Evolutionary conservation across 2,888 invertebrate genomes (phyloP).

Genomic region (Amiota minor): DNA sequence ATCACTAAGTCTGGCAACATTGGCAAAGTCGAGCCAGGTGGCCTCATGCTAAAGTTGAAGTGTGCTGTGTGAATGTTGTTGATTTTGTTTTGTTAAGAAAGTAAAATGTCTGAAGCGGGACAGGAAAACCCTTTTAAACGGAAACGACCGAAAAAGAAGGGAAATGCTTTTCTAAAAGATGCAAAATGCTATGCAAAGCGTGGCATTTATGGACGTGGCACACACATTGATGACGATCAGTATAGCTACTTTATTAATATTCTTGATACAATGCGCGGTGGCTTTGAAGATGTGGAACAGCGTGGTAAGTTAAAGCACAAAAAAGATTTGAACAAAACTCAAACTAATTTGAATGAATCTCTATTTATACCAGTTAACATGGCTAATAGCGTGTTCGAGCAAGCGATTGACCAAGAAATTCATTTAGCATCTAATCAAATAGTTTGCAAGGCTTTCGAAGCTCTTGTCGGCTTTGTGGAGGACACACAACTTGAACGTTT

Average conservation of each 20-base stretch:
- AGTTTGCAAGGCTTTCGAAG: constrained; percentile 84
- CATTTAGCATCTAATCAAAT: constrained; percentile 85
- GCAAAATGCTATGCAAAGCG: constrained; percentile 85
- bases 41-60: too few relatives aligned
- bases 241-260: constrained; percentile 86
- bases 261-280: constrained; percentile 81
- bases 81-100: too few relatives aligned
- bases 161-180: constrained; percentile 76
- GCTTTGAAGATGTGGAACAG: constrained; percentile 81
- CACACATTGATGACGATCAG: constrained; percentile 81
- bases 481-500: constrained; percentile 79
- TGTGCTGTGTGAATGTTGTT: too few relatives aligned
- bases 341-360: neutral
- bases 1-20: too few relatives aligned
- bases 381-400: constrained; percentile 84
- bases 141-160: constrained; percentile 60
- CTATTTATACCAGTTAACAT: constrained; percentile 70
- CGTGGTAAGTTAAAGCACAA: constrained; percentile 75
- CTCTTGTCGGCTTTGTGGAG: constrained; percentile 81
- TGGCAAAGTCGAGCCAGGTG: too few relatives aligned
- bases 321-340: neutral
- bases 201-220: constrained; percentile 82
- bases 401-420: constrained; percentile 81
- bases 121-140: constrained; percentile 36
- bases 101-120: neutral